Base-by-base conservation (phyloP, 2,113 vertebrate genomes). In the Ophiodon elongatus region DNA sequence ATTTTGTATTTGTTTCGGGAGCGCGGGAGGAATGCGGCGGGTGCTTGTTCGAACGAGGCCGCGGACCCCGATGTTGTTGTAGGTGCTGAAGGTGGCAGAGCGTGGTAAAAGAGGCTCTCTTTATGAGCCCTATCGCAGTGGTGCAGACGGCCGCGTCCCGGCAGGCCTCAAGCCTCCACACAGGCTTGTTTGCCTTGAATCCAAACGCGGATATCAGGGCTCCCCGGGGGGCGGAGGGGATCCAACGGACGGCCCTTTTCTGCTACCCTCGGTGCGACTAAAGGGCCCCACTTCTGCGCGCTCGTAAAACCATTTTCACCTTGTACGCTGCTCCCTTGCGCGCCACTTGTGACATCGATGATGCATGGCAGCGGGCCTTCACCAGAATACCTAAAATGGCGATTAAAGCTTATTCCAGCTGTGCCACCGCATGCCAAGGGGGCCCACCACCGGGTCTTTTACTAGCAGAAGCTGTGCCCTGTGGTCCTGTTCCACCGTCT, bases 31-130 rank as follows among this genome's bases (percentile, higher is more conserved):
- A 94, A 95, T 92, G 88, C 92, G 88, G 90, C 59, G 72, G 52
- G 83, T 56, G 80, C 78, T 43, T 74, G 77, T 89, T 87, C 82
- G 83, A 88, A 86, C 76, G 66, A 73, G 90, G 43, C 71, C 13
- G 54, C n/a, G 85, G 69, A 37, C 25, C 29, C 37, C 54, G 83
- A 84, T 95, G 92, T 94, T 95, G 93, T 92, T 94, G 84, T 93
- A 95, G 91, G 91, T 94, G 93, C 93, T 94, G 95, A 94, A 91
- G 87, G 92, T 93, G 94, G 91, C 92, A 83, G 94, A 84, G 76
- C 89, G 85, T 80, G 86, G 87, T 93, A 93, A 95, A 92, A 89
- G 89, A 91, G 92, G 86, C 85, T 87, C 93, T 88, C 83, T 52
- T 93, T 90, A 88, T 92, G 92, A 93, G 91, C 87, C 76, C 83